Evolutionary conservation across 2,113 vertebrate species (phyloP).

Genomic region (Paracanthobrama guichenoti): DNA sequence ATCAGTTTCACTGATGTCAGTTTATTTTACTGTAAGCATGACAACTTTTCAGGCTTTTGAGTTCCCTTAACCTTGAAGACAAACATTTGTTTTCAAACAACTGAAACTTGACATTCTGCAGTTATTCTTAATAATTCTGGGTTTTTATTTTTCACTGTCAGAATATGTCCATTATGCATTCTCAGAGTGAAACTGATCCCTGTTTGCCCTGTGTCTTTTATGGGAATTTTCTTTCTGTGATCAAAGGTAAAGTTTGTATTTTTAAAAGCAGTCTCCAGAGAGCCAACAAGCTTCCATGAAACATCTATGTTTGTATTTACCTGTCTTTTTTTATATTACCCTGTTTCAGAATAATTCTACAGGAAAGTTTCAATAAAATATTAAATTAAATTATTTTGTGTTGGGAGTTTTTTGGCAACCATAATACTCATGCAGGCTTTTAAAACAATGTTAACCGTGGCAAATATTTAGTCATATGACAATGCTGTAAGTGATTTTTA

Average conservation of each 20-base stretch:
- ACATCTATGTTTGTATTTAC: constrained; percentile 45
- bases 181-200: neutral
- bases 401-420: too few relatives aligned
- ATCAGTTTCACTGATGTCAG: constrained; percentile 11
- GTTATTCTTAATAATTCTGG: constrained; percentile 14
- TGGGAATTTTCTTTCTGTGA: constrained; percentile 20
- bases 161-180: neutral
- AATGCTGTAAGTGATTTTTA: neutral
- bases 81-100: neutral
- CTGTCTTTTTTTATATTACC: constrained; percentile 44
- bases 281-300: constrained; percentile 13
- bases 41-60: constrained; percentile 26
- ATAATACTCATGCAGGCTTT: neutral
- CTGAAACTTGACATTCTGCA: neutral
- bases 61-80: constrained; percentile 8
- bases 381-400: constrained; percentile 5
- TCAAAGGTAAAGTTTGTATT: constrained; percentile 32
- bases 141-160: neutral
- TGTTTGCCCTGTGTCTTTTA: neutral
- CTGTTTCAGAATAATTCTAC: constrained; percentile 46
- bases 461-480: neutral
- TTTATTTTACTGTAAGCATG: constrained; percentile 29
- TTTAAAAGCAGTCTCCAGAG: constrained; percentile 31
- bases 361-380: constrained; percentile 56
- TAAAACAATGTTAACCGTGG: neutral